phyloP scores from a whole-genome alignment of 2,888 invertebrate species.

The Nomada ferruginata region DNA sequence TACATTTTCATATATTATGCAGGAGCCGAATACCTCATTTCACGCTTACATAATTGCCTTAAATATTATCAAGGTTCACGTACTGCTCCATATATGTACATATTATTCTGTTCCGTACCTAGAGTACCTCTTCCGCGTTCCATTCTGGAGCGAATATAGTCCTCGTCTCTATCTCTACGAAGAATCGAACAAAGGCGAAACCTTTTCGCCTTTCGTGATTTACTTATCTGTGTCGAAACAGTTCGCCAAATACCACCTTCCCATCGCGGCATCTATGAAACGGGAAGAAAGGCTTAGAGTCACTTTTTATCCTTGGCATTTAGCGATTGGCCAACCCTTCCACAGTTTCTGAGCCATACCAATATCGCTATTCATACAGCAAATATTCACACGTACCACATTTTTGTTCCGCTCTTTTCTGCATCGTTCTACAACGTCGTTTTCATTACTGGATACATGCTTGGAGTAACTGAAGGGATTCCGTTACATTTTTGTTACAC shows the following conservation, averaged over 20 bases:
- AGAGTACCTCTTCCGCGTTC: conserved; percentile 11
- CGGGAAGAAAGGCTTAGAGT: conserved; percentile 14
- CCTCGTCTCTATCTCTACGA: neutral
- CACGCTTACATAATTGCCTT: neutral
- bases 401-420: neutral
- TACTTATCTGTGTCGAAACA: neutral
- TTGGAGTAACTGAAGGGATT: neutral
- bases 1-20: neutral
- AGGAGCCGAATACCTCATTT: conserved; percentile 25
- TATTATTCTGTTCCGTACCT: neutral
- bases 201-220: neutral
- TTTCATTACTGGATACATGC: neutral
- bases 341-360: neutral
- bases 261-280: neutral
- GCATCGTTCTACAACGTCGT: neutral
- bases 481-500: neutral
- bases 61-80: no score
- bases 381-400: neutral
- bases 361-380: neutral
- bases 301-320: conserved; percentile 48
- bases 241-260: neutral
- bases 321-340: conserved; percentile 11
- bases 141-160: conserved; percentile 1
- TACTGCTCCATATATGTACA: no score
- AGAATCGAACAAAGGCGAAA: neutral